phyloP scores from a whole-genome alignment of 2,797 vertebrate genomes.

The Eulemur mongoz region DNA sequence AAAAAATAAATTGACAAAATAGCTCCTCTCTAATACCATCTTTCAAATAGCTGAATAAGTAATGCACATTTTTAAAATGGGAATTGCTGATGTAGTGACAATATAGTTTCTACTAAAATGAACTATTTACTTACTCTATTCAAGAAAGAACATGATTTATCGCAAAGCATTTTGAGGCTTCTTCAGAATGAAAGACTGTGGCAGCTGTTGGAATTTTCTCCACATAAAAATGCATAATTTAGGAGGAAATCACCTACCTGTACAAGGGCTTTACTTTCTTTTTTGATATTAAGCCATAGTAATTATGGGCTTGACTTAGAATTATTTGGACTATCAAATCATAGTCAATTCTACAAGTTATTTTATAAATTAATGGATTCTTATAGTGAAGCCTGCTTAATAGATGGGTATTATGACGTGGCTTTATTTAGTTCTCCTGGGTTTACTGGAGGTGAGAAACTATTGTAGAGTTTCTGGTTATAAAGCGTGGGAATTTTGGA shows the following conservation, averaged over 20 bases:
- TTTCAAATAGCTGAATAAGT: slow-evolving; percentile 81
- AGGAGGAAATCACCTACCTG: slow-evolving; percentile 69
- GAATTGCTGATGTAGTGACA: slow-evolving; percentile 71
- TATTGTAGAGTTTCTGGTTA: neutral
- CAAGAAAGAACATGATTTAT: slow-evolving; percentile 71
- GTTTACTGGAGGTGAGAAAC: neutral
- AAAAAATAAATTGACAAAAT: slow-evolving; percentile 70
- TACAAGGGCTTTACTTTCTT: slow-evolving; percentile 48
- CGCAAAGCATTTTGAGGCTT: slow-evolving; percentile 75
- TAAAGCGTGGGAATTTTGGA: neutral
- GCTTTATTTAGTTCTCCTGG: neutral
- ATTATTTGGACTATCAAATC: neutral
- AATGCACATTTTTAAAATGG: slow-evolving; percentile 76
- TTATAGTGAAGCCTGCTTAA: neutral
- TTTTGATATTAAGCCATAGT: neutral
- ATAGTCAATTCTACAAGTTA: neutral
- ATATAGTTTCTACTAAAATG: slow-evolving; percentile 75
- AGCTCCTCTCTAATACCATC: slow-evolving; percentile 48
- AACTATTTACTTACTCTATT: slow-evolving; percentile 70
- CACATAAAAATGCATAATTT: slow-evolving; percentile 65
- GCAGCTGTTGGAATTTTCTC: slow-evolving; percentile 79
- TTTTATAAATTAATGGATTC: neutral
- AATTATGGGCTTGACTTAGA: neutral
- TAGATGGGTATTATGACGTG: rapidly evolving
- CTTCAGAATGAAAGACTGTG: slow-evolving; percentile 76